These are phyloP conservation scores for Ladona fulva DNA, from an alignment of 1,140 invertebrate species.

Conservation along the genomic window DNA sequence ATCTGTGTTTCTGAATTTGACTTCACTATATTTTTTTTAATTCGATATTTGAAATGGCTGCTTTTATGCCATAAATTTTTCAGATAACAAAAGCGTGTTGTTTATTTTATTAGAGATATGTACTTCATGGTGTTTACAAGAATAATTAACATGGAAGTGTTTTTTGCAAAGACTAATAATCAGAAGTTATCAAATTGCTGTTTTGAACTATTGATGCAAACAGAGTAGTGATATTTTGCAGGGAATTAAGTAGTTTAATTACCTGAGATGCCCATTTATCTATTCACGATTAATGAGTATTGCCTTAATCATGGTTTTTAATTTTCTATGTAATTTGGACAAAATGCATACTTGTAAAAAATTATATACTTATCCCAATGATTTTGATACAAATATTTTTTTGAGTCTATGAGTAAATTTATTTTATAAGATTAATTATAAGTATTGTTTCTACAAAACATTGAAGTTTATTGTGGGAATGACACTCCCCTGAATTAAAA, in stretches of 20 bases:
- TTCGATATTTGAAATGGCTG: conserved; percentile 6
- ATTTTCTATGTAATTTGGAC: too few species aligned
- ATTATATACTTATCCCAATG: too few species aligned
- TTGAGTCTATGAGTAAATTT: too few species aligned
- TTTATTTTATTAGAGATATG: neutral
- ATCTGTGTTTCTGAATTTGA: neutral
- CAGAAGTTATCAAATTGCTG: neutral
- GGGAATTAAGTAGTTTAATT: neutral
- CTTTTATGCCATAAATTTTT: conserved; percentile 3
- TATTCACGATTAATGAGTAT: too few species aligned
- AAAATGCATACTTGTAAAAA: too few species aligned
- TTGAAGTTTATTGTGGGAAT: too few species aligned
- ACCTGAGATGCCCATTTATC: too few species aligned
- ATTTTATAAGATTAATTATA: too few species aligned
- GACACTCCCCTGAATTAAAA: too few species aligned
- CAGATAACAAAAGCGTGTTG: conserved; percentile 2
- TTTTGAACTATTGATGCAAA: neutral
- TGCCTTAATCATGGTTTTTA: too few species aligned
- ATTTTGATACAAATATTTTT: too few species aligned
- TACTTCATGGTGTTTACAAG: conserved; percentile 6
- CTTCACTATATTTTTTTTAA: conserved; percentile 8
- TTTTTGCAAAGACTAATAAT: conserved; percentile 7
- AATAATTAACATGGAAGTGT: neutral
- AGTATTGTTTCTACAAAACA: too few species aligned
- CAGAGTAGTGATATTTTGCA: conserved; percentile 6